Base-by-base conservation (phyloP, 2,888 invertebrate genomes). In the Carpatolechia fugitivella region DNA sequence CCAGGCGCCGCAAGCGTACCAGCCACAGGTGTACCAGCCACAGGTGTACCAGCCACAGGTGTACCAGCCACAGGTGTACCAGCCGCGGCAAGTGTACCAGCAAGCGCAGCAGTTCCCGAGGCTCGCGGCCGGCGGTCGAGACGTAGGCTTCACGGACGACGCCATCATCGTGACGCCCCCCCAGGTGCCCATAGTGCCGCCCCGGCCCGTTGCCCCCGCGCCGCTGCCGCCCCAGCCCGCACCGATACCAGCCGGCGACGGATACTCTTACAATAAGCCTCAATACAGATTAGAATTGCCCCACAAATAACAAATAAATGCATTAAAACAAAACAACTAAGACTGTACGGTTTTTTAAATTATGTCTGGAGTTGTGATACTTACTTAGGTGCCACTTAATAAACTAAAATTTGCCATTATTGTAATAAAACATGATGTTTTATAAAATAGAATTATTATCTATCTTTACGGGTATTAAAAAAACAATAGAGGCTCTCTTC, bases 111-210 rank as follows among this genome's bases (percentile, higher is more conserved):
- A 70, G 49, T 56, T 58, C 13, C 66, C 65, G 4, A 78, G 76
- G n/a, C 77, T 78, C 36, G 62, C 61, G 3, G 76, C 84, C 1
- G 70, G 29, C 0, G 76, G 72, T 1, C 82, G 90, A 1, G 89
- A 90, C 55, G 85, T 89, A 7, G 84, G 74, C 0, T 60, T 90
- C 24, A 90, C 90, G 0, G 90, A 90, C 54, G 90, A 90, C 47
- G 85, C 90, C 4, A 81, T 90, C 29, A 89, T 90, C 52, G 79
- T 90, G 58, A 90, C 90, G 0, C 85, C 90, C 10, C 90, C 87
- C 2, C 79, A 82, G 40, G 85, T 85, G 52, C 81, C 87, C 1
- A 70, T 82, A 7, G 62, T 55, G 3, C 68, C 72, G 1, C 69
- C 68, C 54, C 72, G 72, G 1, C 65, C 66, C 11, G 72, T 76